Base-by-base conservation (phyloP, 2,797 vertebrate species). In the Peromyscus nudipes region DNA sequence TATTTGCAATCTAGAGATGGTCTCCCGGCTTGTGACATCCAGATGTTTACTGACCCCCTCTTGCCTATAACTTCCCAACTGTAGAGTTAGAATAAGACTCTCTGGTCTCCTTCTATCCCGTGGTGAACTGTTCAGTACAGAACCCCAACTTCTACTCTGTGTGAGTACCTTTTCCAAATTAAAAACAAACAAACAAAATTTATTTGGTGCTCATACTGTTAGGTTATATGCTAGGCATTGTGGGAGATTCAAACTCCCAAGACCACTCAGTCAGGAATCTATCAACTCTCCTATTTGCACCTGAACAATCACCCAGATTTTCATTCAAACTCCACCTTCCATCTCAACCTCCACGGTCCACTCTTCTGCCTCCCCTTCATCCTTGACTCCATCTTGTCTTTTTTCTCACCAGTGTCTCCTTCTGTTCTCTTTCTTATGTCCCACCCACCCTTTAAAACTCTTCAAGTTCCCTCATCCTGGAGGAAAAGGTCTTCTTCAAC, bases 391-490 rank as follows among this genome's bases (percentile, higher is more conserved):
- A 57, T 10, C 57, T 43, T 75, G 14, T 46, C 23, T 90, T 55
- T 62, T 65, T 76, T 83, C 57, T 52, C 11, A n/a, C 46, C 11
- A 17, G 40, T 13, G 13, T 64, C 77, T 93, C 82, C 34, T 16
- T 71, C 37, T 52, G 0, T 31, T 34, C 31, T 73, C 71, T 14
- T 65, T 73, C 52, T 55, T 49, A 46, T 57, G 46, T 80, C 27
- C 64, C n/a, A n/a, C 27, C 57, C 34, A n/a, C 37, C 17, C 81
- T 71, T 90, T 57, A 67, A 8, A 17, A 37, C 14, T 49, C n/a
- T 81, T 69, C 17, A 64, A 21, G 19, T 76, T 87, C 94, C 94
- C 60, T 77, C 67, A 83, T 79, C 62, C 84, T 96, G 65, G 37
- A 89, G 9, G 65, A 87, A 93, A n/a, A 29, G 6, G 25, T 79